Base-by-base conservation (phyloP, 92 coral and sea anemone genomes). In the Plumapathes pennacea region DNA sequence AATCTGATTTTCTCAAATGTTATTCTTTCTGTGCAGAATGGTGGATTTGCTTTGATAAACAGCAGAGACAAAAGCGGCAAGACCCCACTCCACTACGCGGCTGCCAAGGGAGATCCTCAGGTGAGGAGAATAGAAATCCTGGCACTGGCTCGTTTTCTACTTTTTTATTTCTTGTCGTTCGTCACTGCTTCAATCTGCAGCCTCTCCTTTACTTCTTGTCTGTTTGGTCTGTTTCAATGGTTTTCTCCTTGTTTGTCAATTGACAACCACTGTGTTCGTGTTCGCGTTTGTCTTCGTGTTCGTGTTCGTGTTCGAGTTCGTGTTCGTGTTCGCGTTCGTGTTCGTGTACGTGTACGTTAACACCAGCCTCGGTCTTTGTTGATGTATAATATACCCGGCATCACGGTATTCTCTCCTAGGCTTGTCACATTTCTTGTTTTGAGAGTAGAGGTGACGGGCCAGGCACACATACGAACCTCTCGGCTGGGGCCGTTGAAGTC, bases 31-130 rank as follows among this genome's bases (percentile, higher is more conserved):
- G 50, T 74, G 29, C 54, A 83, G 83, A 58, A 67, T 46, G 71
- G 82, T 11, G 78, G 82, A 9, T 42, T 17, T 19, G 30, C 52
- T 27, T 60, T 86, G 42, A 37, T 82, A 19, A 56, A 81, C 69
- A 76, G 78, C 50, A 57, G 59, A 29, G 95, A 86, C 76, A 71
- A 51, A 32, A 77, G 68, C 5, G 71, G 60, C 53, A 82, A 65
- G 34, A 81, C 95, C 1, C 95, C 95, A 3, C 44, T 86, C 22
- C 95, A 86, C 63, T 82, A 64, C 66, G 89, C 95, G 4, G 85
- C 95, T 3, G 60, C 82, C 10, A 82, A 82, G 39, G 89, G 85
- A 3, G 82, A 74, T 63, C 71, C 37, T 12, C 80, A 86, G 89
- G 95, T 86, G 27, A 2, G 43, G 26, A 4, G 13, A 46, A 4